phyloP scores from a whole-genome alignment of 2,888 invertebrate genomes.

The Epinotia demarniana region DNA sequence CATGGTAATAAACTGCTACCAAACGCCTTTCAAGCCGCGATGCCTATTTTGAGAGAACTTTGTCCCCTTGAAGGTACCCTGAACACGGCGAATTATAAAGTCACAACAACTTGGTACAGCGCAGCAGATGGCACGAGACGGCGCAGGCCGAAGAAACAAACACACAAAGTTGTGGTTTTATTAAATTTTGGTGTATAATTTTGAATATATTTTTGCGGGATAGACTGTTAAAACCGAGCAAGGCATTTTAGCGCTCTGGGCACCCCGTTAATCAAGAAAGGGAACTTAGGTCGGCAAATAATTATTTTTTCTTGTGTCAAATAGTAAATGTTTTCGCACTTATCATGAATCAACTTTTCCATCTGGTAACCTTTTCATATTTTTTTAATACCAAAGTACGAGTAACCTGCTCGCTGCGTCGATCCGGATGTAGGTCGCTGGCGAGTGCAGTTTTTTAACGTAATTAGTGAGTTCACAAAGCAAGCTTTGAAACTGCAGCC shows the following conservation, averaged over 20 bases:
- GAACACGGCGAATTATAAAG: conserved; percentile 61
- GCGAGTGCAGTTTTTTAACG: conserved; percentile 73
- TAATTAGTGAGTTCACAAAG: conserved; percentile 72
- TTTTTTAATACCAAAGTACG: not conserved
- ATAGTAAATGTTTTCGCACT: too few relatives aligned
- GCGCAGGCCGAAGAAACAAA: conserved; percentile 45
- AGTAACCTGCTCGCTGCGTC: conserved; percentile 35
- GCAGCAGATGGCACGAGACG: conserved; percentile 43
- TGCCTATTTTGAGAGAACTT: conserved; percentile 25
- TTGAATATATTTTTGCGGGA: conserved; percentile 44
- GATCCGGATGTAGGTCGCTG: conserved; percentile 55
- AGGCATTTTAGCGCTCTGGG: not conserved
- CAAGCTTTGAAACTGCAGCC: conserved; percentile 52
- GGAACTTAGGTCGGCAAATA: not conserved
- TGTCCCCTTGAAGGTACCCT: conserved; percentile 25
- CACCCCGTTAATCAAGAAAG: not conserved
- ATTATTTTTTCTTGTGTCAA: too few relatives aligned
- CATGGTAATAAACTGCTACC: not conserved
- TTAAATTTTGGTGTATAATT: conserved; percentile 48
- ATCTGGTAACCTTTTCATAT: not conserved
- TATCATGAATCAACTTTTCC: not conserved
- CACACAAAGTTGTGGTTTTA: conserved; percentile 47
- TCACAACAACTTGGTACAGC: conserved; percentile 55
- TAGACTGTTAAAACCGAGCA: conserved; percentile 13
- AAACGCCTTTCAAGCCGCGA: conserved; percentile 1